Percentiles rank a stretch among this genome's conserved stretches.
These are phyloP conservation scores for Phalera bucephala DNA, from an alignment of 2,888 invertebrate genomes.

Conservation along the genomic window DNA sequence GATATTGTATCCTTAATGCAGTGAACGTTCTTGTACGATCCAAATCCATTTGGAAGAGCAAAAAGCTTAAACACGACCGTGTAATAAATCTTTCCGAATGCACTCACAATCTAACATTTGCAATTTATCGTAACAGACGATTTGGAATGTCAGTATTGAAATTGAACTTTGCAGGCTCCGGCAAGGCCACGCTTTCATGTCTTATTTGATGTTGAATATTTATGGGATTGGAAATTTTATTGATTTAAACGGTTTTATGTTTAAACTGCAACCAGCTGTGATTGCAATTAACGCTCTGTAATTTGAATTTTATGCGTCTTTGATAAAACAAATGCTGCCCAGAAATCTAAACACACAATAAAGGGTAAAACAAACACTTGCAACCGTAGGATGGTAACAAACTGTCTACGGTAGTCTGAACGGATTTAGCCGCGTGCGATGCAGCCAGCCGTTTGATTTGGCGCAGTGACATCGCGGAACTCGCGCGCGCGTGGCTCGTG, in stretches of 20 bases:
- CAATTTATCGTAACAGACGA: slow-evolving; percentile 41
- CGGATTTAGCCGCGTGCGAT: slow-evolving; percentile 43
- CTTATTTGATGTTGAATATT: slow-evolving; percentile 3
- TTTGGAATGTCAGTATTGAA: slow-evolving; percentile 29
- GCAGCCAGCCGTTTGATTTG: slow-evolving; percentile 26
- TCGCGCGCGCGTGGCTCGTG: slow-evolving; percentile 58
- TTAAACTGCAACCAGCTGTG: slow-evolving; percentile 9
- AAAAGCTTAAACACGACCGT: slow-evolving; percentile 51
- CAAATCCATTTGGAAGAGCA: slow-evolving; percentile 55
- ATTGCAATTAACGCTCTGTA: slow-evolving; percentile 7
- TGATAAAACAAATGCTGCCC: slow-evolving; percentile 28
- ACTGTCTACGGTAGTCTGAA: slow-evolving; percentile 38
- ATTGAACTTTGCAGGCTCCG: slow-evolving; percentile 21
- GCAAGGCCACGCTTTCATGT: slow-evolving; percentile 11
- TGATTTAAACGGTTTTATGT: not conserved
- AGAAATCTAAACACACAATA: slow-evolving; percentile 35
- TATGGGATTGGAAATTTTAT: no score
- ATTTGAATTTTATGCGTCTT: slow-evolving; percentile 6
- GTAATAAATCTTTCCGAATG: slow-evolving; percentile 69
- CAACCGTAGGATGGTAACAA: slow-evolving; percentile 37
- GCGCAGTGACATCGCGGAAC: slow-evolving; percentile 32
- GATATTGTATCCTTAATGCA: slow-evolving; percentile 18
- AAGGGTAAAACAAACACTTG: slow-evolving; percentile 31
- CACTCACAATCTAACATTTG: slow-evolving; percentile 55
- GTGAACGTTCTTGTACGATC: slow-evolving; percentile 33